A percentile compares a stretch with the other conserved stretches of the same genome.
Evolutionary conservation across 2,113 vertebrate genomes (phyloP).

Genomic region (Dinomys branickii): DNA sequence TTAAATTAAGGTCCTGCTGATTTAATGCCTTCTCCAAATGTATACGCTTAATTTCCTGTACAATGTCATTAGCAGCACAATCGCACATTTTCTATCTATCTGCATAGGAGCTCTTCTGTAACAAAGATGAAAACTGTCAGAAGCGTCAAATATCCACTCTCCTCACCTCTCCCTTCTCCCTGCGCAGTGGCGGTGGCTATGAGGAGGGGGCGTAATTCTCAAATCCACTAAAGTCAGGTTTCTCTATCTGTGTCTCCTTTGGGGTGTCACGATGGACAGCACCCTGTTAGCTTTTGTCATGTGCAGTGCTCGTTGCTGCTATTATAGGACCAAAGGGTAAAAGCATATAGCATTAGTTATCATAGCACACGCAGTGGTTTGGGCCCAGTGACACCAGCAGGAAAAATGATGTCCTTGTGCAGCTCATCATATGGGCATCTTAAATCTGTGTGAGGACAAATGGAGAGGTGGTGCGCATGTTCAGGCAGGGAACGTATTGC

Average conservation of each 20-base stretch:
- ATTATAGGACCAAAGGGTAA: slow-evolving; percentile 53
- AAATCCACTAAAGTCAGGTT: background rate
- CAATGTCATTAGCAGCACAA: slow-evolving; percentile 89
- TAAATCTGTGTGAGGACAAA: slow-evolving; percentile 93
- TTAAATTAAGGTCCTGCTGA: slow-evolving; percentile 92
- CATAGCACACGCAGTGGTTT: slow-evolving; percentile 78
- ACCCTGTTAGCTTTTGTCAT: background rate
- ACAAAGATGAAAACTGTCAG: slow-evolving; percentile 84
- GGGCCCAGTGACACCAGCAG: slow-evolving; percentile 87
- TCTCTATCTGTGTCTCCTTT: slow-evolving; percentile 49
- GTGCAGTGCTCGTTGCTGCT: background rate
- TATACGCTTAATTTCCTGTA: slow-evolving; percentile 90
- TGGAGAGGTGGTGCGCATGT: slow-evolving; percentile 89
- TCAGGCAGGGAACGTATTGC: slow-evolving; percentile 92
- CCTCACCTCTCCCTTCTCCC: background rate
- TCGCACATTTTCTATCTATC: slow-evolving; percentile 87
- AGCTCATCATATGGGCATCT: slow-evolving; percentile 92
- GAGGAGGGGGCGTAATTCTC: background rate
- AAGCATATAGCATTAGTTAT: slow-evolving; percentile 72
- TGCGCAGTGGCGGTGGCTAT: background rate
- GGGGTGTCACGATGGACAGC: slow-evolving; percentile 14
- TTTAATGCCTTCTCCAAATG: slow-evolving; percentile 90
- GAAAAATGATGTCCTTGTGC: slow-evolving; percentile 93
- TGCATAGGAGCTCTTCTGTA: slow-evolving; percentile 87
- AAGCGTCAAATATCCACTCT: slow-evolving; percentile 63